Evolutionary conservation across 2,888 invertebrate genomes (phyloP).

Genomic region (Epistrophella euchroma): DNA sequence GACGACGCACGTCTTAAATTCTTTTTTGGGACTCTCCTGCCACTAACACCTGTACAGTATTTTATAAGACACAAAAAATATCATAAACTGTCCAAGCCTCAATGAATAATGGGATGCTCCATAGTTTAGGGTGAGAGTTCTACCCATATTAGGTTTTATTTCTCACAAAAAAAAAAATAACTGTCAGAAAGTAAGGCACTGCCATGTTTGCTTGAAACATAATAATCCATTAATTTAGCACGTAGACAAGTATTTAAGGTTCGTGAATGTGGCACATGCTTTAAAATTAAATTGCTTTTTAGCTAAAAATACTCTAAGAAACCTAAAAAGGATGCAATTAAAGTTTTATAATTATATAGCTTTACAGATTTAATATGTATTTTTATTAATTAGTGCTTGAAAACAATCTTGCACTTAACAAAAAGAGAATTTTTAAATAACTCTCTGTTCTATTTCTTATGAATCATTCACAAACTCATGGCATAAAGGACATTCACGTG

Average conservation of each 20-base stretch:
- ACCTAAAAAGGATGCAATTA: not conserved
- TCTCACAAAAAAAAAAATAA: not conserved
- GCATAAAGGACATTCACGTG: too few species aligned
- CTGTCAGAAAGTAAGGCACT: constrained; percentile 19
- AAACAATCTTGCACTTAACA: not conserved
- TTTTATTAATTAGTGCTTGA: not conserved
- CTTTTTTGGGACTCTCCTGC: not conserved
- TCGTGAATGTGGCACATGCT: not conserved
- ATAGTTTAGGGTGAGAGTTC: not conserved
- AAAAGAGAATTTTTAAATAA: not conserved
- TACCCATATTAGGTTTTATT: constrained; percentile 16
- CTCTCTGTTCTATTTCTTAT: too few species aligned
- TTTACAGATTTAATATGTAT: not conserved
- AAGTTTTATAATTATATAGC: not conserved
- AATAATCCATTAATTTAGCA: constrained; percentile 1
- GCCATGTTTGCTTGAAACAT: constrained; percentile 2
- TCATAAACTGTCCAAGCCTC: constrained; percentile 22
- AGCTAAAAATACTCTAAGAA: not conserved
- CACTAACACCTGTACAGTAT: constrained; percentile 2
- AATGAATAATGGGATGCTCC: constrained; percentile 13
- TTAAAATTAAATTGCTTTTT: not conserved
- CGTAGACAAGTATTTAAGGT: constrained; percentile 16
- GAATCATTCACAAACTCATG: too few species aligned
- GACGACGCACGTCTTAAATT: constrained; percentile 5
- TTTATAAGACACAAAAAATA: not conserved